A percentile compares a stretch with the other conserved stretches of the same genome.
These are phyloP conservation scores for Thrips palmi DNA, from an alignment of 1,140 invertebrate species.

Conservation along the genomic window DNA sequence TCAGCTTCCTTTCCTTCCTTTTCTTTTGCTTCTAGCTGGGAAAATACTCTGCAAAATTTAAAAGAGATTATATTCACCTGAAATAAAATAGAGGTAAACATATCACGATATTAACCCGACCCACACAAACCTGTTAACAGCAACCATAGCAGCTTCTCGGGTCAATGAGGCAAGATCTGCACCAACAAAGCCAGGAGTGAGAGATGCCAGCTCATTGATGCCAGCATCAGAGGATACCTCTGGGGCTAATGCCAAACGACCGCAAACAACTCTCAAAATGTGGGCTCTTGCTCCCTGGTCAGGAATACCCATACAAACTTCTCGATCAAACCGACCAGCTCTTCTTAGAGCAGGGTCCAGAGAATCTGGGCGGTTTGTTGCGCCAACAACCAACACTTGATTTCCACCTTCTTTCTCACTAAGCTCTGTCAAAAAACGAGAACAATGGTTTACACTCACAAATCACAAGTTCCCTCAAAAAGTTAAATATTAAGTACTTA, in stretches of 20 bases:
- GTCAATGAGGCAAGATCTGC: constrained; percentile 79
- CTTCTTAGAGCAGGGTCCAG: constrained; percentile 83
- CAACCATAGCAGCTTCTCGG: constrained; percentile 68
- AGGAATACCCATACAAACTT: constrained; percentile 87
- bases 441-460: neutral
- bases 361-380: constrained; percentile 84
- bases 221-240: constrained; percentile 51
- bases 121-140: constrained; percentile 57
- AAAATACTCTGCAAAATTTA: neutral
- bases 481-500: constrained; percentile 19
- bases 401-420: constrained; percentile 36
- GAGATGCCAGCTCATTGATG: constrained; percentile 54
- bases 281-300: constrained; percentile 56
- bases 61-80: neutral
- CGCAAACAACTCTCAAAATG: constrained; percentile 53
- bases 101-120: constrained; percentile 16
- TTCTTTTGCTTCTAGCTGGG: neutral
- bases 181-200: constrained; percentile 93
- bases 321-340: constrained; percentile 81
- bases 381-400: constrained; percentile 76
- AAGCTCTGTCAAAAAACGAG: neutral
- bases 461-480: too few relatives aligned
- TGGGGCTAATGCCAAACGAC: constrained; percentile 41
- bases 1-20: constrained; percentile 11
- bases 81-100: neutral